Evolutionary conservation across 2,797 vertebrate genomes (phyloP).

Genomic region (Huso huso): DNA sequence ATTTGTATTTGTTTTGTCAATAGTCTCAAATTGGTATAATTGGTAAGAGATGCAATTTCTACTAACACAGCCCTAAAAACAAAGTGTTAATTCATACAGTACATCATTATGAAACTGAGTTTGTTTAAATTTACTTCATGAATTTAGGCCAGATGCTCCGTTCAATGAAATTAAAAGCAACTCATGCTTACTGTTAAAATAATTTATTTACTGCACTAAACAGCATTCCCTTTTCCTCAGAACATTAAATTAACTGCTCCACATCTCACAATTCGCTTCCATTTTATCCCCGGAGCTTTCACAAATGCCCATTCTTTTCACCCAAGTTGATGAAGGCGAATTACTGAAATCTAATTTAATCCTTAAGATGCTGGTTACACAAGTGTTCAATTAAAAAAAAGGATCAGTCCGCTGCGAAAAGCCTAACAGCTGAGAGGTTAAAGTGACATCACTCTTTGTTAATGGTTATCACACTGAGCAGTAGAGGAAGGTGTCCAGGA

Average conservation of each 20-base stretch:
- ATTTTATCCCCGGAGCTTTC: constrained; percentile 61
- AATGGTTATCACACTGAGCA: constrained; percentile 64
- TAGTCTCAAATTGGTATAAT: too few relatives aligned
- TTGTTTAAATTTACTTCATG: constrained; percentile 53
- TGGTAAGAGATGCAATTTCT: too few relatives aligned
- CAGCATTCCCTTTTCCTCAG: constrained; percentile 67
- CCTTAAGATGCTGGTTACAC: constrained; percentile 50
- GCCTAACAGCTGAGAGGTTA: constrained; percentile 49
- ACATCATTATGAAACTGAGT: neutral
- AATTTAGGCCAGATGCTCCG: constrained; percentile 60
- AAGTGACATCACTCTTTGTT: constrained; percentile 58
- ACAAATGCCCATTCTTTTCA: constrained; percentile 56
- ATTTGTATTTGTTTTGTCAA: too few relatives aligned
- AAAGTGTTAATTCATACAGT: too few relatives aligned
- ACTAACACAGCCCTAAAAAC: too few relatives aligned
- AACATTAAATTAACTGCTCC: constrained; percentile 64
- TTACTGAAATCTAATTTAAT: constrained; percentile 60
- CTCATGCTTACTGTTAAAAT: constrained; percentile 65
- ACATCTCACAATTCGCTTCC: constrained; percentile 60
- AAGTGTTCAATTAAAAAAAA: constrained; percentile 60
- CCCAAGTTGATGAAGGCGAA: constrained; percentile 42
- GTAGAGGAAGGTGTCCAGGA: constrained; percentile 38
- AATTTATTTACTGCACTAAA: constrained; percentile 65
- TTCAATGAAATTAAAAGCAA: constrained; percentile 69
- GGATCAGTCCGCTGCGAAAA: constrained; percentile 58